Evolutionary conservation across 2,113 vertebrate genomes (phyloP).

Genomic region (Myrmophylax atrothorax): DNA sequence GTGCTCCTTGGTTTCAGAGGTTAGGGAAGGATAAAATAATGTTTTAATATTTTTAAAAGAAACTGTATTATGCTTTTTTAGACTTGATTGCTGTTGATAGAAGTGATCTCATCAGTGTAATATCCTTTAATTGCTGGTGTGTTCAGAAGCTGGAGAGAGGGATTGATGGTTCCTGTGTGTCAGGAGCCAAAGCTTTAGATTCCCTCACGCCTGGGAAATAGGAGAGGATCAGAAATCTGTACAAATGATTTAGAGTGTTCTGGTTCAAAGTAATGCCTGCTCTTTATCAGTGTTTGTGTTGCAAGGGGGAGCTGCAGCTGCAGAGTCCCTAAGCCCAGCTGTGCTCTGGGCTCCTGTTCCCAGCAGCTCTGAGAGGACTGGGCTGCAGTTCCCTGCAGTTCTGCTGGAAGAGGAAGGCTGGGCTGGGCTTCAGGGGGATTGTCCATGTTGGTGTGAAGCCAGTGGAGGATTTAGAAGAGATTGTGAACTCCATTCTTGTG

Average conservation of each 20-base stretch:
- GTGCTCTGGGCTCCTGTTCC: background rate
- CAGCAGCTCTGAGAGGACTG: background rate
- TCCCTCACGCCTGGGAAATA: background rate
- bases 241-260: background rate
- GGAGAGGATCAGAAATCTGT: background rate
- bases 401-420: background rate
- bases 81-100: background rate
- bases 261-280: background rate
- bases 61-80: background rate
- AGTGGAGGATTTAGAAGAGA: background rate
- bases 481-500: background rate
- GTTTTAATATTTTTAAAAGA: background rate
- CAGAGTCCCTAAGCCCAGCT: background rate
- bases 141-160: background rate
- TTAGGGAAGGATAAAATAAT: background rate
- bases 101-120: background rate
- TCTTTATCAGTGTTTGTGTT: background rate
- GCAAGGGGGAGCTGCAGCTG: background rate
- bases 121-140: background rate
- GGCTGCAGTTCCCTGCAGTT: background rate
- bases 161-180: background rate
- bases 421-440: background rate
- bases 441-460: background rate
- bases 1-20: background rate
- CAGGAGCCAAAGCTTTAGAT: background rate